Evolutionary conservation across 2,888 invertebrate genomes (phyloP).

Genomic region (Seira musarum): DNA sequence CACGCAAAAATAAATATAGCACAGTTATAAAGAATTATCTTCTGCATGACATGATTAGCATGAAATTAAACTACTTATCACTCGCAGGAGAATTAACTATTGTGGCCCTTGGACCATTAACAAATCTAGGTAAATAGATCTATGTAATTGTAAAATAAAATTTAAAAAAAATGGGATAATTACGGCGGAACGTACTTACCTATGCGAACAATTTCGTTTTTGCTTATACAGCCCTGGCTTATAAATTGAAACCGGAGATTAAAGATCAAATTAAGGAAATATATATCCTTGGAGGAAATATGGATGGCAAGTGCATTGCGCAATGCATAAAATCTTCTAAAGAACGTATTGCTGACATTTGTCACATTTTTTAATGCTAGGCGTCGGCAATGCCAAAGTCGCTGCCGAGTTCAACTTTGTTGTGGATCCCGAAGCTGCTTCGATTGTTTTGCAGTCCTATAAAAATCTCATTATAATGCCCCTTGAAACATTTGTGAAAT

Average conservation of each 20-base stretch:
- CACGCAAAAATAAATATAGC: neutral
- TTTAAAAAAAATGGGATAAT: no score
- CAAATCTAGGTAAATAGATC: no score
- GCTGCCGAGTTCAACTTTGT: constrained; percentile 85
- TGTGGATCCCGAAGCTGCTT: constrained; percentile 84
- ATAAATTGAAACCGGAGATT: constrained; percentile 77
- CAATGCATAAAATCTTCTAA: neutral
- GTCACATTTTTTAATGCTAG: constrained; percentile 70
- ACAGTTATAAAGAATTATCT: constrained; percentile 12
- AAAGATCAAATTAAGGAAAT: constrained; percentile 54
- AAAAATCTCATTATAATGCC: constrained; percentile 78
- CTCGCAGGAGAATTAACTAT: constrained; percentile 70
- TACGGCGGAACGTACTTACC: no score
- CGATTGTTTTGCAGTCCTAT: constrained; percentile 77
- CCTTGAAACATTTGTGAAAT: constrained; percentile 77
- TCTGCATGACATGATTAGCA: neutral
- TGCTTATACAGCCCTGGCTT: constrained; percentile 83
- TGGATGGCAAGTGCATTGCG: constrained; percentile 56
- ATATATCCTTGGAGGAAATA: constrained; percentile 66
- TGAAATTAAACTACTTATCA: neutral
- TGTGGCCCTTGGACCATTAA: constrained; percentile 81
- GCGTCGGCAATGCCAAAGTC: constrained; percentile 77
- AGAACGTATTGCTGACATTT: neutral
- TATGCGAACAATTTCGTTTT: no score
- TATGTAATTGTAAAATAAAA: no score